phyloP scores from a whole-genome alignment of 2,797 vertebrate species.

The Sebastes goodei region DNA sequence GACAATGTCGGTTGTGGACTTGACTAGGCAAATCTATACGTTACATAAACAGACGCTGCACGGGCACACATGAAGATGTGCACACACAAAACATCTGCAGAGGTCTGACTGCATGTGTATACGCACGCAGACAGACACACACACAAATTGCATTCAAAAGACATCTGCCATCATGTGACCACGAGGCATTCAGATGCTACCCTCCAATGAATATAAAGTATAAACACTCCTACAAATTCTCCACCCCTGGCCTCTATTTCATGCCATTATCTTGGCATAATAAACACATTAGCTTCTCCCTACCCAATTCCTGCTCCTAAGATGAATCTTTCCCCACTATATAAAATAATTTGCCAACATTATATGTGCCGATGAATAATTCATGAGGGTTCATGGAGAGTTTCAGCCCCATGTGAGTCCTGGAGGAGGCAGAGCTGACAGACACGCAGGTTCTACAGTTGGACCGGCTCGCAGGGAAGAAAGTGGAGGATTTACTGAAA shows the following conservation, averaged over 20 bases:
- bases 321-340: conserved; percentile 83
- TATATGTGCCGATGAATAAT: conserved; percentile 83
- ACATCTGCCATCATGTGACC: conserved; percentile 78
- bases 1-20: conserved; percentile 9
- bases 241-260: conserved; percentile 82
- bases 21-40: conserved; percentile 18
- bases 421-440: conserved; percentile 65
- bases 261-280: conserved; percentile 85
- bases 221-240: conserved; percentile 79
- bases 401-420: conserved; percentile 66
- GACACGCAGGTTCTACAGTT: conserved; percentile 45
- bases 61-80: background rate
- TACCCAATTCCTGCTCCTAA: conserved; percentile 77
- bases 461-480: conserved; percentile 40
- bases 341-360: conserved; percentile 86
- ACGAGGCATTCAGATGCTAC: conserved; percentile 70
- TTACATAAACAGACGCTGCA: conserved; percentile 8
- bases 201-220: conserved; percentile 85
- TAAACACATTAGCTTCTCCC: conserved; percentile 84
- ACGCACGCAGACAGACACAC: background rate
- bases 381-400: conserved; percentile 77
- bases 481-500: conserved; percentile 46
- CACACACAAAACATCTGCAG: background rate
- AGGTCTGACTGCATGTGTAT: conserved; percentile 7
- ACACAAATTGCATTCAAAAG: conserved; percentile 55